phyloP scores from a whole-genome alignment of 2,113 vertebrate species.

The Arvicanthis niloticus region DNA sequence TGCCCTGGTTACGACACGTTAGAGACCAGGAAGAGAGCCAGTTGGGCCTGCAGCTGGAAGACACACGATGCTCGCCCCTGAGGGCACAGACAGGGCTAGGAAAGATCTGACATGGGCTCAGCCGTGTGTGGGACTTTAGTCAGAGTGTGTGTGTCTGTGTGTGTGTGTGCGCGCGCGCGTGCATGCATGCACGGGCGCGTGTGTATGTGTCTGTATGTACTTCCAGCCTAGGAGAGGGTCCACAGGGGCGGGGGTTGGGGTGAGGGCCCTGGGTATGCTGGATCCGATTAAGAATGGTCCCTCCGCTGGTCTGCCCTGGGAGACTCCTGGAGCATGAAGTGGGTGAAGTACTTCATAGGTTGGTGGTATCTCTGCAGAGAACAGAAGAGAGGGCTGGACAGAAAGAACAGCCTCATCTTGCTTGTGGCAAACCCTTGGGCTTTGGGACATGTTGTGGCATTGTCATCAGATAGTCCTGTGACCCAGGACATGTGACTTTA shows the following conservation, averaged over 20 bases:
- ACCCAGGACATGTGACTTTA: background rate
- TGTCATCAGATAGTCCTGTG: background rate
- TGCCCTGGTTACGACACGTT: rapidly evolving
- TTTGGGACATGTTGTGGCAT: rapidly evolving
- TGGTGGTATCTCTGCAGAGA: no score
- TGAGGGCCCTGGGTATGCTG: no score
- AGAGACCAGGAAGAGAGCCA: background rate
- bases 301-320: background rate
- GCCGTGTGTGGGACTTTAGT: no score
- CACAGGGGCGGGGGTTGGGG: no score
- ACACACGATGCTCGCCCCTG: background rate
- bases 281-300: rapidly evolving
- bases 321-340: background rate
- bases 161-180: no score
- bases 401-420: no score
- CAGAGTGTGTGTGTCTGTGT: no score
- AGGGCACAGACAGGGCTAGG: background rate
- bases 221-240: no score
- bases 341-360: no score
- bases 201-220: background rate
- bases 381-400: background rate
- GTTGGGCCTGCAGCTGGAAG: background rate
- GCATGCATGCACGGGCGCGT: no score
- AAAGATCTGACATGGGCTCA: no score
- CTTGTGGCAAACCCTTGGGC: background rate